Percentiles rank a stretch among this genome's conserved stretches.
Conservation (phyloP, 2,113 vertebrate species). For the Holacanthus passer region DNA sequence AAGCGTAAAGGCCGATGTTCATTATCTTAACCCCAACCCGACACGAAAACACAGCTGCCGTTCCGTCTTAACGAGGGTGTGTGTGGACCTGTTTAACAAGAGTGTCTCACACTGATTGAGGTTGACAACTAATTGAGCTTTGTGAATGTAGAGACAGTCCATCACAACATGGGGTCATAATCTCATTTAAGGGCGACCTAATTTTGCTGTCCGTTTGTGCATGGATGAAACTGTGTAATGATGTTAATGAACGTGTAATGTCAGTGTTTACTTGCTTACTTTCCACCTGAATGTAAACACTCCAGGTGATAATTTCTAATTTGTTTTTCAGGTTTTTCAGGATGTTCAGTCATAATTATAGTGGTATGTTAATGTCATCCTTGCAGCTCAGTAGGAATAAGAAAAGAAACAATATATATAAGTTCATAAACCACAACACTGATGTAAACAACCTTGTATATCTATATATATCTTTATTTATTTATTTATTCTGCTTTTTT, state of each 20-base stretch:
- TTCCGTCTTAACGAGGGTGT: neutral
- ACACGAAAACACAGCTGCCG: neutral
- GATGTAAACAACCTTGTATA: too few relatives aligned
- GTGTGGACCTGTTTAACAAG: neutral
- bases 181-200: neutral
- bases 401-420: neutral
- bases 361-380: neutral
- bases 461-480: neutral
- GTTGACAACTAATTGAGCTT: neutral
- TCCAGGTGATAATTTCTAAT: neutral
- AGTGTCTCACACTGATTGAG: conserved; percentile 7
- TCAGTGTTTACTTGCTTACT: neutral
- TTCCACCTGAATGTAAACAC: neutral
- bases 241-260: neutral
- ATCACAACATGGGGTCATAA: neutral
- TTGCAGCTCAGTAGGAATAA: neutral
- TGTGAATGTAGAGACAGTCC: neutral
- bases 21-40: neutral
- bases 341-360: neutral
- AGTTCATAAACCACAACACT: neutral
- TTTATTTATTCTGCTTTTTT: neutral
- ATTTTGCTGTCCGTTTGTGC: conserved; percentile 6
- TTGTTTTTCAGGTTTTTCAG: neutral
- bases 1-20: neutral
- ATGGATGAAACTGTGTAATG: neutral